Base-by-base conservation (phyloP, 2,113 vertebrate species). In the Zapus hudsonius region DNA sequence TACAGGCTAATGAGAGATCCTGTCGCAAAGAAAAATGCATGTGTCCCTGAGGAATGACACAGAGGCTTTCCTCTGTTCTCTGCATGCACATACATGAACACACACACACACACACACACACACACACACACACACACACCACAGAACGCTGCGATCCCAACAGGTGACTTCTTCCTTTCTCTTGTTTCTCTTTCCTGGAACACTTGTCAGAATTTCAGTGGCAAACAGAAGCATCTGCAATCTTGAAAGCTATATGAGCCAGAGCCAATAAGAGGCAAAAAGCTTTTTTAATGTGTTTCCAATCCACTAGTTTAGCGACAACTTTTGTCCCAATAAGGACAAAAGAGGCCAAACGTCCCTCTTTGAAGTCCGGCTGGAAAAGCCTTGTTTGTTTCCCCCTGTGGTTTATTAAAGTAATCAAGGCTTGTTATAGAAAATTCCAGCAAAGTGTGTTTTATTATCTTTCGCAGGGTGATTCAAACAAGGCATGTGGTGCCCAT, bases 341-440 rank as follows among this genome's bases (percentile, higher is more conserved):
- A 61, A 59, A 57, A 57, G 63, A 1, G 69, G 64, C 52, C 82
- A 27, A 44, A 75, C 23, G 25, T 23, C 70, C 81, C 89, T 70
- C 47, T 69, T 29, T 74, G 82, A 70, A 75, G n/a, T 36, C 7
- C 42, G 64, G 64, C 79, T 79, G 74, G 83, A 80, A 78, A 82
- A 82, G 64, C 57, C 0, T 4, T 8, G 55, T 31, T 16, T 69
- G 73, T 83, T 36, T 13, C 52, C 44, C 57, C 74, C 17, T 0
- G 5, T 47, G 93, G 64, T 79, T 95, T 86, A 94, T 72, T 66
- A 61, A 78, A 79, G 89, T 59, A 79, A 95, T 67, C 76, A 93
- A 86, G 83, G 86, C 79, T 70, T 61, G 74, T 70, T 76, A 66
- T 6, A 78, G 70, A 75, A 95, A 89, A 94, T 90, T 79, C 93